Evolutionary conservation across 2,888 invertebrate species (phyloP), one percentile per base, ranked within the genome.

Genomic region (Synanthedon formicaeformis): DNA sequence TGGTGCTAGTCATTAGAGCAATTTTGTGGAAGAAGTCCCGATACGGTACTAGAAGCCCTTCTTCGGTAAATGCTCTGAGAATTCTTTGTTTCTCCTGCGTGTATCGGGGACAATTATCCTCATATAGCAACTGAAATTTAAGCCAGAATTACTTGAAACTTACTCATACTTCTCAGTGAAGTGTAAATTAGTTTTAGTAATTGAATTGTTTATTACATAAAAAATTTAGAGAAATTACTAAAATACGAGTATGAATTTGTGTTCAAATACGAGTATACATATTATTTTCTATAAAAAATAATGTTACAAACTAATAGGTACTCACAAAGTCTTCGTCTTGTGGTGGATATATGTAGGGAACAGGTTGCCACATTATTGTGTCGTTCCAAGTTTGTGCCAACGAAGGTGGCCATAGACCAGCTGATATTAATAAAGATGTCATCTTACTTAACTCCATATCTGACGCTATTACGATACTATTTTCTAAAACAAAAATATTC

Each of bases 391-490:
- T 59, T 60, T 86, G 80, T 52, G 75, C 75, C 5, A 62, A 57
- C 6, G 78, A 66, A 1, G 92, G 92, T 4, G 92, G 92, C 87
- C 91, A 94, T 16, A 94, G 71, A 0, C 92, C 94, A 2, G 93
- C 91, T 51, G 92, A 83, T 62, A 93, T 91, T 58, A 92, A 73
- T 54, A 92, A 83, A 0, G 92, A 92, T 41, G 92, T 92, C 89
- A 92, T 92, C 74, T 94, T 91, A 18, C 94, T 94, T 56, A 94
- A 81, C 60, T 93, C 91, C 58, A 90, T 91, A 69, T 93, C 92
- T 0, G 93, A 92, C 53, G 92, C 91, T 57, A 89, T 86, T 54
- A 90, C 89, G 41, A 81, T 69, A 57, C 80, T 82, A 57, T 67
- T 73, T 23, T 78, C 83, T 81, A 63, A 49, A 23, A 34, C 34